Evolutionary conservation across 2,888 invertebrate genomes (phyloP), one percentile per base, ranked within the genome.

Genomic region (Thymelicus sylvestris): DNA sequence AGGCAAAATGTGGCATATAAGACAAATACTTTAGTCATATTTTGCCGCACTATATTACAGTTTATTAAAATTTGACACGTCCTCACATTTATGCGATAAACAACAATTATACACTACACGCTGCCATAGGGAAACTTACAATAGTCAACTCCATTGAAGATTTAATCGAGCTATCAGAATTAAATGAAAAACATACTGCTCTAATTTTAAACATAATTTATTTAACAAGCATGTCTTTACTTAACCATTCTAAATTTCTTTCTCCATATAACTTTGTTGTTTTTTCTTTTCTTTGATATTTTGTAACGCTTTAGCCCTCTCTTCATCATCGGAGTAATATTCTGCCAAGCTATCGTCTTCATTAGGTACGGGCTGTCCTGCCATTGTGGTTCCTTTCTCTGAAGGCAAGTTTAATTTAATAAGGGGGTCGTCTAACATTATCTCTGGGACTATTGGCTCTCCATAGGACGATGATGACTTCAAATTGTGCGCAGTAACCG

Each of bases 301-400:
- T 79, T 87, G 83, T 55, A 92, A 73, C 0, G 93, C 93, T 69
- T 90, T 92, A 65, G 88, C 89, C 75, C 93, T 84, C 75, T 94
- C 94, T 73, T 94, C 94, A 62, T 94, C 94, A n/a, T 94, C 94
- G 10, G 94, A 94, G 78, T 88, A 94, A 78, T 93, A 94, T 80
- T 94, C 94, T 0, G 90, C 89, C 75, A 92, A 77, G 69, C 86
- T 88, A 59, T 92, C 91, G 15, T 89, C 86, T 70, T 88, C 86
- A 13, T 73, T 76, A 0, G 84, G 79, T 0, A 91, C 74, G 0
- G 91, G 79, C 48, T 85, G 84, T 0, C 91, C 92, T 0, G 92
- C 88, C 44, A 92, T 57, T 0, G 91, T 90, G 4, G 87, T 78
- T 5, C 88, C 88, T 77, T 87, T 89, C 39, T 89, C 91, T 44